Evolutionary conservation across 2,888 invertebrate genomes (phyloP).

Genomic region (Lacanobia wlatinum): DNA sequence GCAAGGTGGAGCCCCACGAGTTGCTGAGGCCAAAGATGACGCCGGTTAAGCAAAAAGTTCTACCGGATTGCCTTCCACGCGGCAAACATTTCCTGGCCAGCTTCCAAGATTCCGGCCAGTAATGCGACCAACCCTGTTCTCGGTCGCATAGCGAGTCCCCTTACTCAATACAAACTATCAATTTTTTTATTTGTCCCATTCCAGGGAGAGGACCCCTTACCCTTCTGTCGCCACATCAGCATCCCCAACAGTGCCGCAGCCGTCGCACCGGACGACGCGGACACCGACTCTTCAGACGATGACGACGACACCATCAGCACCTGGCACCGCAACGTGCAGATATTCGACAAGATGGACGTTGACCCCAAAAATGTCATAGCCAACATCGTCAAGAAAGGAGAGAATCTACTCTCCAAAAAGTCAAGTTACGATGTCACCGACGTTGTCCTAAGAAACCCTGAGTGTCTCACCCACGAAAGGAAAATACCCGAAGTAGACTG

Average conservation of each 20-base stretch:
- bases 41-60: no score
- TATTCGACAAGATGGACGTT: slow-evolving; percentile 73
- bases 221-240: slow-evolving; percentile 81
- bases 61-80: no score
- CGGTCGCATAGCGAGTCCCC: no score
- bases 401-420: slow-evolving; percentile 75
- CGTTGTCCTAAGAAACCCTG: slow-evolving; percentile 72
- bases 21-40: no score
- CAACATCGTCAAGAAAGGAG: slow-evolving; percentile 75
- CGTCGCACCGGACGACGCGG: slow-evolving; percentile 65
- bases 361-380: slow-evolving; percentile 73
- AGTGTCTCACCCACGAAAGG: slow-evolving; percentile 68
- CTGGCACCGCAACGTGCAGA: slow-evolving; percentile 72
- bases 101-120: no score
- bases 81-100: no score
- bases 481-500: slow-evolving; percentile 77
- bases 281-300: slow-evolving; percentile 66
- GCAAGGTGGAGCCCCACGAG: slow-evolving; percentile 65
- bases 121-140: no score
- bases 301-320: slow-evolving; percentile 64
- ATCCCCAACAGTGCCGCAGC: slow-evolving; percentile 73
- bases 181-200: background rate
- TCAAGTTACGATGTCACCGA: slow-evolving; percentile 81
- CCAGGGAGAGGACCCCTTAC: slow-evolving; percentile 65
- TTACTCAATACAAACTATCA: background rate